Evolutionary conservation across 2,797 vertebrate genomes (phyloP), one percentile per base, ranked within the genome.

Genomic region (Anniella stebbinsi): DNA sequence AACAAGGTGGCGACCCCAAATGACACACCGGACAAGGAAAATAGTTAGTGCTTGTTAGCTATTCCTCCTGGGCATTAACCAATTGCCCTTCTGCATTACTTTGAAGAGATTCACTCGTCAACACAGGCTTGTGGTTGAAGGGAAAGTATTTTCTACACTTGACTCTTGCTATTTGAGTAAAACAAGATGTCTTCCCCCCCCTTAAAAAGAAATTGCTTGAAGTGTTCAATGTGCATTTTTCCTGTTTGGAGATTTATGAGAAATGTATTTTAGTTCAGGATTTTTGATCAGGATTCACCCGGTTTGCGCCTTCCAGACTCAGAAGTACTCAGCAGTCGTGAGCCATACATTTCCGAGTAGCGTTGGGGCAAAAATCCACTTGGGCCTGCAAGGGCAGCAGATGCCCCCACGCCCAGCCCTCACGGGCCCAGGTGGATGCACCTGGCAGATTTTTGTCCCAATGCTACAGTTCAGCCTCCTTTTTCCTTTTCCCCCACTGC

Each of bases 131-230:
- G 0, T 57, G 66, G 54, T 2, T 33, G 38, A n/a, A 88, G 45
- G 48, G 30, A 30, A 15, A 76, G 76, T 87, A 10, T 75, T 85
- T 72, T 90, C 85, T 87, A 63, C 78, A 80, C 30, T 86, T 92
- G 41, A 28, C n/a, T 45, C 30, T 41, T 86, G n/a, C 36, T 75
- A 36, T 60, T 63, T 86, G 69, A 73, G 54, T 11, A 81, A 66
- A 36, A 77, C 28, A 66, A 33, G 28, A 30, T 51, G 48, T 89
- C 70, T 77, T 85, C 57, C 41, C 86, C 90, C 89, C 88, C 77
- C 30, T 15, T 76, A 28, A 87, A 94, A 90, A n/a, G 89, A 87
- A 76, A 66, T 33, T 8, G 63, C 86, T 77, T 77, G 60, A 48
- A 70, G 60, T 13, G 17, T 78, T n/a, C 57, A 67, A 63, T 69